Evolutionary conservation across 2,797 vertebrate genomes (phyloP), one percentile per base, ranked within the genome.

Genomic region (Tauraco hartlaubi): DNA sequence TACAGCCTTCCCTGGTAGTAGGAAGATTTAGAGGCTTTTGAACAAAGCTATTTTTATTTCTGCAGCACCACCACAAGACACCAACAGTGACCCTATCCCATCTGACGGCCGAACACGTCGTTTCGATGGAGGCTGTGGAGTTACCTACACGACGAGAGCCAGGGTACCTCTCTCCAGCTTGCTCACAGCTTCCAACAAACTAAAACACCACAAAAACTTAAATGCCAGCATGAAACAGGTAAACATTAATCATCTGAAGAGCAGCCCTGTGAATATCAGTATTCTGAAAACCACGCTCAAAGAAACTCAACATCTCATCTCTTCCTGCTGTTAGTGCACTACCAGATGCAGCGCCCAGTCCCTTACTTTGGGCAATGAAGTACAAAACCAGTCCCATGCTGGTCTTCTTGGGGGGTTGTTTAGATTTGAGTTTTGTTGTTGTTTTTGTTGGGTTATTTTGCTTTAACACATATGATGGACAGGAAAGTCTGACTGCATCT

Each of bases 31-130:
- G 96, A 93, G 94, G 95, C 94, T 58, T 52, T 90, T 93, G 90
- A 97, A 97, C 93, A 97, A 97, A 97, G 94, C 88, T 95, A 87
- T 94, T 97, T 97, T 96, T 56, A 97, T 95, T 97, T 91, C 94
- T 74, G 89, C 93, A 95, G 81, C 94, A 39, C 77, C 88, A 80
- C 63, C 28, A 1, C 73, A 76, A 80, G 97, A 88, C 37, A 29
- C 90, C 66, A 71, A 62, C 37, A 84, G 95, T 54, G 92, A 96
- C 96, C 93, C 85, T 44, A 26, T 11, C 49, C 59, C 16, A 79
- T 11, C 82, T 72, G 72, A 37, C 1, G 15, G 78, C 71, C 64
- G 52, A 78, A 59, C 59, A 4, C 3, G 3, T 5, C 7, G 20
- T 39, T 46, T 55, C 29, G 15, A 12, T 0, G 0, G 43, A 76